A percentile compares a stretch with the other conserved stretches of the same genome.
Conservation (phyloP, 2,888 invertebrate species). For the Hydrotaea cyrtoneurina region DNA sequence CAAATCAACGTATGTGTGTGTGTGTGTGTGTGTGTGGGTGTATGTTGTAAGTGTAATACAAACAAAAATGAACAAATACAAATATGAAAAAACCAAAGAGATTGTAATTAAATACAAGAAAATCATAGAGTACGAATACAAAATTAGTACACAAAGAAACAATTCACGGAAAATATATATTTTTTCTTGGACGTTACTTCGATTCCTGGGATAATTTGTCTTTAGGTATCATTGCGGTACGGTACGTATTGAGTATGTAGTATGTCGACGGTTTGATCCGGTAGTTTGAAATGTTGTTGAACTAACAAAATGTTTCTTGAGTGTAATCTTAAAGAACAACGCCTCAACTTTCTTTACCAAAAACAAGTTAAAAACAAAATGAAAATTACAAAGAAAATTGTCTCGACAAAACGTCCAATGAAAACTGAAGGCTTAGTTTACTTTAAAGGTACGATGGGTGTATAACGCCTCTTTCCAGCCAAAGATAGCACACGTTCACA, state of each 20-base stretch:
- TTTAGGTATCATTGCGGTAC: not conserved
- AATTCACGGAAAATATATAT: slow-evolving; percentile 80
- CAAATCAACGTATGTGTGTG: not conserved
- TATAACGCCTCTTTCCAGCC: too few relatives aligned
- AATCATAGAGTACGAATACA: slow-evolving; percentile 76
- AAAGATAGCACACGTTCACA: too few relatives aligned
- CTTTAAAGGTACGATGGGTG: too few relatives aligned
- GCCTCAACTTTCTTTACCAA: slow-evolving; percentile 62
- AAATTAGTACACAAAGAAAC: slow-evolving; percentile 80
- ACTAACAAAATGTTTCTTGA: slow-evolving; percentile 41
- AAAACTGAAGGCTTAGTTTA: slow-evolving; percentile 59
- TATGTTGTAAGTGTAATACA: not conserved
- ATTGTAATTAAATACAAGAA: not conserved
- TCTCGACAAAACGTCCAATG: slow-evolving; percentile 35
- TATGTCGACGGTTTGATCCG: not conserved
- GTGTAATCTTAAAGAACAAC: slow-evolving; percentile 49
- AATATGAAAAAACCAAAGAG: slow-evolving; percentile 11
- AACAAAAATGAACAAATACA: slow-evolving; percentile 11
- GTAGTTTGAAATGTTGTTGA: slow-evolving; percentile 8
- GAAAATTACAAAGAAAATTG: slow-evolving; percentile 7
- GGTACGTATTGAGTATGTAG: not conserved
- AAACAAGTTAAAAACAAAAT: slow-evolving; percentile 13
- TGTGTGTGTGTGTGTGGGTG: not conserved
- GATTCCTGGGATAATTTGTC: not conserved
- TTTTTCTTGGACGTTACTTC: slow-evolving; percentile 11